Base-by-base conservation (phyloP, 30 jellyfish, hydroid and myxozoan species). In the Mastigias papua region DNA sequence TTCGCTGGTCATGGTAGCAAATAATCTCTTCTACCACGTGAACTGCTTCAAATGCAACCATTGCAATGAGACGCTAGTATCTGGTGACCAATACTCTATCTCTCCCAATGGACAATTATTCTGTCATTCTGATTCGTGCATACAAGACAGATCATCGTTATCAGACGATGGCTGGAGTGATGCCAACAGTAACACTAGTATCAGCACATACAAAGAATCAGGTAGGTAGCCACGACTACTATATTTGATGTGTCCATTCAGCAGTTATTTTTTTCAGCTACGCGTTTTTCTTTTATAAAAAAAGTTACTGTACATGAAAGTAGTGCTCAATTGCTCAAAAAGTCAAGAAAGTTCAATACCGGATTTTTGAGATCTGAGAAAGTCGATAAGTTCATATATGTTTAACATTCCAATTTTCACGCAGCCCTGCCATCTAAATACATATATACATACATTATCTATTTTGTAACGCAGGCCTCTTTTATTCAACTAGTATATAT, bases 61-160 rank as follows among this genome's bases (percentile, higher is more conserved):
- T 16, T 92, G 98, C 65, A 46, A 66, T n/a, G 78, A 49, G 16
- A 50, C 81, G 20, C 91, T 92, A 7, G 35, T 35, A 21, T 64
- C 96, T 26, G 98, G 96, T 31, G 98, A 92, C 27, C 89, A 27
- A 33, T 92, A 76, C 80, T 77, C 86, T 22, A 30, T 86, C 61
- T 17, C 76, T 23, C 28, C 64, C 17, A 84, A 74, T 32, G 94
- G 89, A 11, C 71, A 46, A 17, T 54, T 83, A 58, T 57, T 27
- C 79, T 83, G 92, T 51, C 86, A 57, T 16, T 83, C 92, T 9
- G 86, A 69, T 27, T 25, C 48, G 1, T 83, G 92, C 48, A 32
- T 35, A 7, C 84, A 83, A 51, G 92, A 83, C 19, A n/a, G 16
- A 46, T 22, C 70, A 31, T 33, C 16, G 22, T 33, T 48, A 0